Base-by-base conservation (phyloP, 1,140 invertebrate species). In the Bombyx mandarina region DNA sequence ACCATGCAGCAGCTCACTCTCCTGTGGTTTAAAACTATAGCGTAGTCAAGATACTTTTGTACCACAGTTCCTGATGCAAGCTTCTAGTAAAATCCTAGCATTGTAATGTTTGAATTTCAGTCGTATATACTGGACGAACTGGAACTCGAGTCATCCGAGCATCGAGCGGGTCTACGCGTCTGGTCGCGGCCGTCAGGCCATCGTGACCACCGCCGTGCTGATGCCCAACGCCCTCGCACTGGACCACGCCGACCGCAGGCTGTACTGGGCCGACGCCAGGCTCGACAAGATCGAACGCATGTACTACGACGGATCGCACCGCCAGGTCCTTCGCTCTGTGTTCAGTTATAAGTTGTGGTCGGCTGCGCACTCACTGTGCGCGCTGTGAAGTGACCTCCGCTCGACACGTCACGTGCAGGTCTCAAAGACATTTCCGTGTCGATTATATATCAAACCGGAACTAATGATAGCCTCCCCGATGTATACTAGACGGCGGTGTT, bases 171-270 rank as follows among this genome's bases (percentile, higher is more conserved):
- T 93, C 4, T 92, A 89, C 67, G 79, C 92, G 0, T 67, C 61
- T 63, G 94, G 94, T 5, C 91, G 87, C 66, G 87, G 88, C 10
- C 71, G 91, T 8, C 89, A 94, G 74, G 88, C 90, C 7, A 93
- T 96, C 45, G 93, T 96, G 42, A 91, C 89, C 43, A 94, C 90
- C 5, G 92, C 94, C 48, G 95, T 96, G 66, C 89, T 91, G 49
- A 96, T 96, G 94, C 95, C 94, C 8, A 96, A 96, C 88, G 94
- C 92, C 1, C 75, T 96, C 26, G 92, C 93, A 0, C 75, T 96
- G 8, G 94, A 96, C 74, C 91, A 94, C 76, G 82, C 88, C 45
- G 90, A 92, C 7, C 90, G 92, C 60, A 92, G 94, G 73, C 67
- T 97, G 6, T 97, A 96, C 80, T 96, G 94, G 94, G 91, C 92